Base-by-base conservation (phyloP, 2,797 vertebrate genomes). In the Todus mexicanus region DNA sequence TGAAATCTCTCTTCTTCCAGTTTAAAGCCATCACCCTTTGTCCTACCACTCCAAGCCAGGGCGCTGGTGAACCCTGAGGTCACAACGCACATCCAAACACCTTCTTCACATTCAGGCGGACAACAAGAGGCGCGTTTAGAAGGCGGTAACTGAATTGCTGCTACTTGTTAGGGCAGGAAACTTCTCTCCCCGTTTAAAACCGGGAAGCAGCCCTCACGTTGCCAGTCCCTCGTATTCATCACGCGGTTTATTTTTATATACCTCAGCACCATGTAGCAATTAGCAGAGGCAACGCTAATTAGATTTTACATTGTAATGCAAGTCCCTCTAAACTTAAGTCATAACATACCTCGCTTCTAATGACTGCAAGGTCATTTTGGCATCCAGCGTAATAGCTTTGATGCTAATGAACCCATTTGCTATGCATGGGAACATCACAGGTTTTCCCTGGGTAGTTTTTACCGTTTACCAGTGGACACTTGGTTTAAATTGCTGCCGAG, bases 291-390 rank as follows among this genome's bases (percentile, higher is more conserved):
- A 96, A 94, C 87, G 80, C 96, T 97, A 98, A 98, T 98, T 97
- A 97, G 97, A 95, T 95, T 96, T 96, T 97, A 97, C 97, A 97
- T 95, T 97, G 97, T 96, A 97, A 94, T 96, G 94, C 93, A 89
- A 96, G 95, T 96, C 95, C 94, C 94, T 94, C 96, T 96, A 96
- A 97, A 97, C 96, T 97, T 95, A 96, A 98, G 97, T 93, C 96
- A 91, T 92, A 97, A 96, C 93, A 93, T 23, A 96, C 95, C 94
- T 95, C 81, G 94, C 91, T 90, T 90, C 95, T 97, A 97, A 97
- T 94, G 96, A 97, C 88, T 94, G 93, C 96, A 96, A 98, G 97
- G 97, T 97, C 96, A 94, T 94, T 96, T 94, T 74, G 86, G 81
- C 68, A 88, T 93, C 90, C 95, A 6, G 51, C 7, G 10, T 93